Evolutionary conservation across 2,797 vertebrate species (phyloP), one percentile per base, ranked within the genome.

Genomic region (Poliocrania exsul): DNA sequence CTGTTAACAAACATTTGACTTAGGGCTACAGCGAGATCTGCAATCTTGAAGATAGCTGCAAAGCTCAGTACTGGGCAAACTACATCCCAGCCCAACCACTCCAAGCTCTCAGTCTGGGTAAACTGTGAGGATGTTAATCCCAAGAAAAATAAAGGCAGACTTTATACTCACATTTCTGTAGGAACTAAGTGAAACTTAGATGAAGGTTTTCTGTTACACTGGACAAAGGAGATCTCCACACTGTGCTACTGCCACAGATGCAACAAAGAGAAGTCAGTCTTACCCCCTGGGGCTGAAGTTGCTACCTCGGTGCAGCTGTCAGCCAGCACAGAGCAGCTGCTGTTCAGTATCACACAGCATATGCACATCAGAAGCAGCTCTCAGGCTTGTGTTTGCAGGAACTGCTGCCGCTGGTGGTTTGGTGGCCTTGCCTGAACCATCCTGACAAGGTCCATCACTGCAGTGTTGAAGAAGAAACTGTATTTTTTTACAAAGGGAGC

Each of bases 221-320:
- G 77, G 74, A 66, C 81, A 92, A 71, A 71, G 40, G 21, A 70
- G 51, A 67, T 47, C 62, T 85, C 69, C 18, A 35, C 49, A 25
- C 42, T 35, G 31, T 29, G 37, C 70, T 86, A 42, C 47, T 57
- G 62, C 47, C 88, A 71, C 56, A 82, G 74, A 82, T 33, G 49
- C 49, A 85, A 53, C 28, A 70, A 51, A 88, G 37, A 60, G 49
- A 61, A 93, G 78, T 33, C 78, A 54, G 78, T 5, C 86, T 82
- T 44, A 18, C 35, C 71, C 81, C 86, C 74, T 37, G 60, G n/a
- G 81, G 83, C 78, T 65, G 21, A 67, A 71, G 57, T 35, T 80
- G 38, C 60, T 37, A 77, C 57, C 73, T 80, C 83, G n/a, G 10
- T 13, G 67, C 86, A 96, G 86, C 94, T 95, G 90, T 57, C 88